Evolutionary conservation across 2,888 invertebrate species (phyloP), one percentile per base, ranked within the genome.

Genomic region (Rhopalosiphum nymphaeae): DNA sequence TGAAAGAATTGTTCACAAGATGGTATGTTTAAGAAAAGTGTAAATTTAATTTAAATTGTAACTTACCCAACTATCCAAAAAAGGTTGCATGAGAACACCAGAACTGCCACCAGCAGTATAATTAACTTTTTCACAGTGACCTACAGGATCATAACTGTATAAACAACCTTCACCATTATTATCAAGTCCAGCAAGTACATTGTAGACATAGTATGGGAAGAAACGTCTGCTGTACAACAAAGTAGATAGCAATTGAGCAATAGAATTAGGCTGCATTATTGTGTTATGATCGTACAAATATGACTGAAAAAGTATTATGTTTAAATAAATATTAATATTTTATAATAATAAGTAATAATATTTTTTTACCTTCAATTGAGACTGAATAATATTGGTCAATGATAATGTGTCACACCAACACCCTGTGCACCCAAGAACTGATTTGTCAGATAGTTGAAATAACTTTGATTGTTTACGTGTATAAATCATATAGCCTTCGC

Each of bases 381-480:
- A 98, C 95, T 97, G 97, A 57, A 99, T 96, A 95, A 98, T 96
- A 95, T 98, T 97, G 25, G 98, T 98, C 90, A 99, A 96, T 1
- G 99, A 98, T 42, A 99, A 96, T 10, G 98, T 98, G 96, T 99
- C 99, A 95, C 99, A 99, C 98, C 99, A 99, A 96, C 99, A 99
- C 44, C 99, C 99, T 46, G 98, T 97, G 94, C 98, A 98, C 0
- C 98, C 99, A n/a, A 99, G 96, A 78, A 99, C 97, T 1, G 99
- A 99, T 91, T 97, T 97, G 1, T 97, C 96, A 0, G 98, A 98
- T 95, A 99, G 96, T 95, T 97, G 96, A 95, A 98, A 98, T 25
- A 99, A 96, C 96, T 99, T 99, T 95, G 98, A 97, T 95, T 98
- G 98, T 94, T 98, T 97, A 84, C 99, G 97, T 0, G 98, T 98